Evolutionary conservation across 2,797 vertebrate species (phyloP).

Genomic region (Eulemur coronatus): DNA sequence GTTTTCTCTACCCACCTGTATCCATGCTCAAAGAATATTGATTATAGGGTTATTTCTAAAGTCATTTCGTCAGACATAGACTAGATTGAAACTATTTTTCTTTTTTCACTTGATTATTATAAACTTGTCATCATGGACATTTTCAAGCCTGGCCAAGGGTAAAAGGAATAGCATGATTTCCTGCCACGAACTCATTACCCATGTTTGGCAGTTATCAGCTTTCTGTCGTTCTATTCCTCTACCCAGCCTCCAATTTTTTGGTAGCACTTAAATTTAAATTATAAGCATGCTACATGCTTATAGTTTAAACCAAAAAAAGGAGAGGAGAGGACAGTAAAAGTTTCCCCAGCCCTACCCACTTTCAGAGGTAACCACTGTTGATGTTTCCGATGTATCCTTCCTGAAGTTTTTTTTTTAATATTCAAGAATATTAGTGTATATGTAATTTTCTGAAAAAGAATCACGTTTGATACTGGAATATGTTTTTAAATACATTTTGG

Average conservation of each 20-base stretch:
- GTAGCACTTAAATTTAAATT: not conserved
- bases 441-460: not conserved
- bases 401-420: not conserved
- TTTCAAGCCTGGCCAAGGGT: not conserved
- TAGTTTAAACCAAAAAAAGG: not conserved
- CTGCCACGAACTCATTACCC: fast-evolving
- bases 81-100: not conserved
- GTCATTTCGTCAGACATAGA: not conserved
- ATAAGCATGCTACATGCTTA: not conserved
- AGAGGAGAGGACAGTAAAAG: not conserved
- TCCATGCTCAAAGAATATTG: not conserved
- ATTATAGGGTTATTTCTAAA: not conserved
- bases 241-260: not conserved
- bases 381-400: not conserved
- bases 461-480: not conserved
- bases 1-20: not conserved
- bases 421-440: not conserved
- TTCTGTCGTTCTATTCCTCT: not conserved
- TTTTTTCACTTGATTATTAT: not conserved
- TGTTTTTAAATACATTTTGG: not conserved
- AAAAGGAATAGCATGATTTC: not conserved
- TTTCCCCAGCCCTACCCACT: not conserved
- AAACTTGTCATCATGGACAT: not conserved
- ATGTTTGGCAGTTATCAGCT: not conserved
- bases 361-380: not conserved